A percentile compares a stretch with the other conserved stretches of the same genome.
Conservation (phyloP, 2,797 vertebrate species). For the Rhincodon typus region DNA sequence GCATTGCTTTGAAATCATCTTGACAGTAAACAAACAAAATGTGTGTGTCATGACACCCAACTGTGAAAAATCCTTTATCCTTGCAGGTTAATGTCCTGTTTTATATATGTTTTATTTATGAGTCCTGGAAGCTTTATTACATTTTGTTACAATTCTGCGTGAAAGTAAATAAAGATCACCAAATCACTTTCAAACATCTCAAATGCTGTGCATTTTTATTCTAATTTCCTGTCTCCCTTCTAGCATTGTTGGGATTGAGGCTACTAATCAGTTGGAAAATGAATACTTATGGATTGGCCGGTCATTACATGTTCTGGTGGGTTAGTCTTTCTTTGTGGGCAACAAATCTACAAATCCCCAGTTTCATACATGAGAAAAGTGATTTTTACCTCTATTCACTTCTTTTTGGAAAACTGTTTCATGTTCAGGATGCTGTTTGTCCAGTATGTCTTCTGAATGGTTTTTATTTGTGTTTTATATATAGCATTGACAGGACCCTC, state of each 20-base stretch:
- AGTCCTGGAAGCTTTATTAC: background rate
- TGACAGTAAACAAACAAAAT: background rate
- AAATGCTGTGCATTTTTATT: background rate
- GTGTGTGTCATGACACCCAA: background rate
- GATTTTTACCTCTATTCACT: background rate
- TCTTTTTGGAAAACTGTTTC: background rate
- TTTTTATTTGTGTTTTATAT: background rate
- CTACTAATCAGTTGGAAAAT: no score
- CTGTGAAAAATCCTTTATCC: background rate
- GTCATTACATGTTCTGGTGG: no score
- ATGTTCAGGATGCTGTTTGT: background rate
- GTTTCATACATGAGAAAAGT: background rate
- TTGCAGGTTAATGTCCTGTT: constrained; percentile 25
- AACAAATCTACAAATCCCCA: background rate
- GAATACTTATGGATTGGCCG: no score
- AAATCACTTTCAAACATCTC: background rate
- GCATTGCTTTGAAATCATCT: background rate
- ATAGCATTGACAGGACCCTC: background rate
- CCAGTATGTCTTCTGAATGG: background rate
- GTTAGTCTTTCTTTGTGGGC: background rate
- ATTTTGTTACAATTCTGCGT: background rate
- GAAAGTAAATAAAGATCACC: constrained; percentile 26
- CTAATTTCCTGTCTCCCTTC: background rate
- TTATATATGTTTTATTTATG: constrained; percentile 1
- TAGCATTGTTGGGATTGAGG: background rate